Base-by-base conservation (phyloP, 2,113 vertebrate species). In the Pedetes capensis region DNA sequence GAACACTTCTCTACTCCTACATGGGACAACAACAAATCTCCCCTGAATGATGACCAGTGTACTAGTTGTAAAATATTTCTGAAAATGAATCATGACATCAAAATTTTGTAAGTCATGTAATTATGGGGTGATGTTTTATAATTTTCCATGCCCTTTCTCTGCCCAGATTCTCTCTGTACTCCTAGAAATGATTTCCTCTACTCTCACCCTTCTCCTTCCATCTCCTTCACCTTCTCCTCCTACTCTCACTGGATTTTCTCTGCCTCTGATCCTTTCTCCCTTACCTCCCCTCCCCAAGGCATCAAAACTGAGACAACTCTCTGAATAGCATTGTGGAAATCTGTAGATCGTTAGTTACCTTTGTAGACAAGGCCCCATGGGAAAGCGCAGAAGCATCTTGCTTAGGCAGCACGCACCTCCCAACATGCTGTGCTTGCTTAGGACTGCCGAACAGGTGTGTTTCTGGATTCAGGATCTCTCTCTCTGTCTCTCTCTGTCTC, bases 251-350 rank as follows among this genome's bases (percentile, higher is more conserved):
- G 66, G 14, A 32, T 51, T 74, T 29, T 89, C 29, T 47, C 42
- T 57, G 27, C 4, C 37, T 93, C 53, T 27, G 14, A 34, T 39
- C 27, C 61, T 9, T 93, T 79, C 86, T 82, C 17, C 1, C 34
- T 37, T 37, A 13, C 23, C 34, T 76, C 44, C 25, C 51, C 7
- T 13, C 47, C 34, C 25, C 23, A 4, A 42, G 49, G 63, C 57
- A 72, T 74, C 47, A 83, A 87, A 74, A 68, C 29, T n/a, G 34
- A 83, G 93, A 22, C 34, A 76, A 71, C 25, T 76, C 59, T 49
- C 90, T 87, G 63, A 93, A 92, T 32, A 47, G 76, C 66, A 39
- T 57, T 93, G 87, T 76, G 64, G 74, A 92, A 89, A 80, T 69
- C 42, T 63, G 59, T 39, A 79, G 27, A 53, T 68, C 76, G 47